Conservation (phyloP, 2,797 vertebrate genomes). For the Sciurus vulgaris region DNA sequence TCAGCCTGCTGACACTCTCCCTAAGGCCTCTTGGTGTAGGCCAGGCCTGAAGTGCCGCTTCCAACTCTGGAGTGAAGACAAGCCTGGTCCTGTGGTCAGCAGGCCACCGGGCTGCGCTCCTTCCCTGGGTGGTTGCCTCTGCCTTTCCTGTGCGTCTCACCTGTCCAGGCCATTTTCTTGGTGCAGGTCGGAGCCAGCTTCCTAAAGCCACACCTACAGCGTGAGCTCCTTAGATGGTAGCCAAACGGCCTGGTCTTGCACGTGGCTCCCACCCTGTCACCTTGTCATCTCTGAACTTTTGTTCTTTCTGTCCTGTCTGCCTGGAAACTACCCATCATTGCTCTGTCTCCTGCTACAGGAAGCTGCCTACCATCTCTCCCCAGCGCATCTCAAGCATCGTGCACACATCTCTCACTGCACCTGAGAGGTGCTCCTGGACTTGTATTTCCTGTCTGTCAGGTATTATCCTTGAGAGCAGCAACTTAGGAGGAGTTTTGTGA, state of each 20-base stretch:
- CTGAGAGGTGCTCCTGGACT: neutral
- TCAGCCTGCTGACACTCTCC: neutral
- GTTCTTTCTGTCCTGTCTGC: neutral
- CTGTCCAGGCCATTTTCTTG: neutral
- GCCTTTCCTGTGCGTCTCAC: neutral
- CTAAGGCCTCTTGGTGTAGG: neutral
- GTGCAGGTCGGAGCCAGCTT: neutral
- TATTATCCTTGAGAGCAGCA: neutral
- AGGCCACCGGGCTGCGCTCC: neutral
- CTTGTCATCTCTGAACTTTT: neutral
- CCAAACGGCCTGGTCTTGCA: neutral
- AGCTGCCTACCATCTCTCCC: neutral
- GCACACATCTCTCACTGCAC: neutral
- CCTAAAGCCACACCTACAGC: neutral
- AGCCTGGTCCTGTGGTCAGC: slow-evolving; percentile 36
- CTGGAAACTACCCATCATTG: neutral
- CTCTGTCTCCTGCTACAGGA: neutral
- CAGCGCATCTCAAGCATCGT: neutral
- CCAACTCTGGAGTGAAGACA: slow-evolving; percentile 50
- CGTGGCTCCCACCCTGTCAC: fast-evolving
- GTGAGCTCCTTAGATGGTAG: neutral
- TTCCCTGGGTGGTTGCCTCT: neutral
- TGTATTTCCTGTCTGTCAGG: neutral
- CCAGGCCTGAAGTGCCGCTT: neutral
- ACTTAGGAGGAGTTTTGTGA: neutral